Conservation (phyloP, 2,888 invertebrate genomes). For the Nephrotoma appendiculata region DNA sequence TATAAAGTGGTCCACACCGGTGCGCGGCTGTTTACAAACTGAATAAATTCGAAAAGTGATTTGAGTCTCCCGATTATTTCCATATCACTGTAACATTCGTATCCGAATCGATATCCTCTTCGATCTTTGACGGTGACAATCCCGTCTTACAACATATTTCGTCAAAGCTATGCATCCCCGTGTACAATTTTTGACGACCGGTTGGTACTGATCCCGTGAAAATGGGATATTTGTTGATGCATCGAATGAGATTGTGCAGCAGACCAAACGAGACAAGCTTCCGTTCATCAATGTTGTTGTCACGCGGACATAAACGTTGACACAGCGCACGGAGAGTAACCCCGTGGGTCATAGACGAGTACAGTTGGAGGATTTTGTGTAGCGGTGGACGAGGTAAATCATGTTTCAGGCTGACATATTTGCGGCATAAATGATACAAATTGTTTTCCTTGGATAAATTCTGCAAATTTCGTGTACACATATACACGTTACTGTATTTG, state of each 20-base stretch:
- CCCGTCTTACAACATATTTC: constrained; percentile 81
- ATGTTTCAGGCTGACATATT: constrained; percentile 27
- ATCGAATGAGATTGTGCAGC: constrained; percentile 41
- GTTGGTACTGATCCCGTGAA: constrained; percentile 34
- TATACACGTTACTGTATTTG: constrained; percentile 77
- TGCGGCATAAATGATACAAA: constrained; percentile 52
- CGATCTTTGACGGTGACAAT: constrained; percentile 56
- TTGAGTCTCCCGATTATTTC: constrained; percentile 38
- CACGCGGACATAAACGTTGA: constrained; percentile 47
- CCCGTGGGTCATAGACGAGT: constrained; percentile 53
- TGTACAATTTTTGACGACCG: constrained; percentile 51
- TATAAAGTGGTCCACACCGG: neutral
- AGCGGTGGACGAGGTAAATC: constrained; percentile 25
- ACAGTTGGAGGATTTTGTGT: constrained; percentile 36
- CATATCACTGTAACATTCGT: constrained; percentile 67
- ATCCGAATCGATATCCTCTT: constrained; percentile 71
- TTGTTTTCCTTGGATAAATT: constrained; percentile 48
- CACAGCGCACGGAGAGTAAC: constrained; percentile 56
- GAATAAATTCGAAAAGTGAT: neutral
- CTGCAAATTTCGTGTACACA: constrained; percentile 58
- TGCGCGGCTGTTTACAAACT: neutral
- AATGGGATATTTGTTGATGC: constrained; percentile 39
- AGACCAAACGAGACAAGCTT: constrained; percentile 42
- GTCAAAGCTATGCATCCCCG: constrained; percentile 68
- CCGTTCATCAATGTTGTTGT: constrained; percentile 32